Percentiles rank a stretch among this genome's conserved stretches.
Conservation (phyloP, 2,113 vertebrate genomes). For the Calidris pygmaea region DNA sequence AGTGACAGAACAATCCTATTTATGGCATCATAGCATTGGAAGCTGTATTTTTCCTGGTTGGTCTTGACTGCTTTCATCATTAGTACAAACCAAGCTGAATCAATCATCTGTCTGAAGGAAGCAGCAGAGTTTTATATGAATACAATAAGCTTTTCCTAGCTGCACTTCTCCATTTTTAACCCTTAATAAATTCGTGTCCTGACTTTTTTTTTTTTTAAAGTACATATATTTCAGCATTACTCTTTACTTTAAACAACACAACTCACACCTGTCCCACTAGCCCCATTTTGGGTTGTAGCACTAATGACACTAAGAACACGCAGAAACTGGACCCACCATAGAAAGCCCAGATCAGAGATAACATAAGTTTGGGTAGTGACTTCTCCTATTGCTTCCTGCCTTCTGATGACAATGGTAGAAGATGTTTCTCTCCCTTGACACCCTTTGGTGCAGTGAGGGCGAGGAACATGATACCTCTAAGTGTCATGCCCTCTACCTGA, state of each 20-base stretch:
- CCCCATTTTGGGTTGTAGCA: background rate
- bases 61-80: background rate
- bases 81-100: background rate
- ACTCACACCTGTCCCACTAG: background rate
- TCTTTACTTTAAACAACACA: background rate
- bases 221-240: background rate
- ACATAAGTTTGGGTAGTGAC: background rate
- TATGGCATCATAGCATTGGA: background rate
- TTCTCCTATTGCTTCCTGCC: background rate
- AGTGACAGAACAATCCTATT: background rate
- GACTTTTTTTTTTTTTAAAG: background rate
- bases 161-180: background rate
- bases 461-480: background rate
- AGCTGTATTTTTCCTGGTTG: background rate
- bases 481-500: background rate
- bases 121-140: background rate
- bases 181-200: background rate
- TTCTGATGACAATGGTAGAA: background rate
- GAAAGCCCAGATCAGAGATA: background rate
- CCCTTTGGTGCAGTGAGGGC: background rate
- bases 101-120: background rate
- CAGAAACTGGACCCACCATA: background rate
- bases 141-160: background rate
- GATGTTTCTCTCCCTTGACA: background rate
- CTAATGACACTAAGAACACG: background rate